Evolutionary conservation across 2,888 invertebrate species (phyloP), one percentile per base, ranked within the genome.

Genomic region (Nemapogon koenigi): DNA sequence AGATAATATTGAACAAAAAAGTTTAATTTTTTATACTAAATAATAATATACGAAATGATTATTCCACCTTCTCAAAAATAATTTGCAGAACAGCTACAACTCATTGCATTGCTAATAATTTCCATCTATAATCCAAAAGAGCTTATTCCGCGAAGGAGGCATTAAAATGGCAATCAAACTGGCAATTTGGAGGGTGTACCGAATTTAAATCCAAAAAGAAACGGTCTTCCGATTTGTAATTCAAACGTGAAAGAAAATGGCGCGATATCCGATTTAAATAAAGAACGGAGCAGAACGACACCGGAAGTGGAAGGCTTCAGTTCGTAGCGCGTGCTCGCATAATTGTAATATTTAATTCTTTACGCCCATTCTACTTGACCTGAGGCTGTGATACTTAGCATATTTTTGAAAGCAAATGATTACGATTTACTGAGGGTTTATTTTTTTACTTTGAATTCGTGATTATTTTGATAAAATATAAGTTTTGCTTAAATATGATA

Each of bases 131-230:
- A 65, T 59, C 60, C 58, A 50, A 49, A 40, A 50, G 59, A 62
- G 62, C 61, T 63, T 67, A 63, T 59, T 60, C 53, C 55, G 53
- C 52, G 52, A 55, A 57, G 61, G 55, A 56, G 59, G 64, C 67
- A 69, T 71, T 72, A 69, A 70, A 66, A 67, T 57, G 62, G 69
- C 70, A 67, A 72, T 72, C 67, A 69, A 71, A 72, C 69, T 57
- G 69, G 63, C 67, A 73, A 73, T 72, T 66, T 57, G 54, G 55
- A 49, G 50, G 66, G 60, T 58, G 59, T 59, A 57, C 53, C 52
- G 57, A 62, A 58, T 58, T 53, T 51, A 57, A 62, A 65, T 67
- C 67, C 62, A 62, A 52, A 67, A 71, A 71, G 68, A 67, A 64
- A 66, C 65, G 53, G 58, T 55, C 57, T 61, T 64, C 66, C 69